Evolutionary conservation across 1,140 invertebrate genomes (phyloP).

Genomic region (Trichogramma pretiosum): DNA sequence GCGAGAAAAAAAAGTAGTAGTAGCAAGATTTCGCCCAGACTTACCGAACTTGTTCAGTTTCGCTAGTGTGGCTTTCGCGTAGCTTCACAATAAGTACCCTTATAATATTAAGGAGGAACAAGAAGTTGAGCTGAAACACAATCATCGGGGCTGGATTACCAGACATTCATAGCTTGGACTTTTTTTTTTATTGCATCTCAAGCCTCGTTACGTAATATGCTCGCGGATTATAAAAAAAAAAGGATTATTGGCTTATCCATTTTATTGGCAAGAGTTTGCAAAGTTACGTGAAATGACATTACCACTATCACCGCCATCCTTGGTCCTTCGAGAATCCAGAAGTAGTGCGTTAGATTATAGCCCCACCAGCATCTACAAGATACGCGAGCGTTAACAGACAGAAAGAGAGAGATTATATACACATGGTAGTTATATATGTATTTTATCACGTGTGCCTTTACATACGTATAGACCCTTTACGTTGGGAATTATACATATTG

Average conservation of each 20-base stretch:
- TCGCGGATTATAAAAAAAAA: no score
- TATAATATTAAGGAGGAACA: slow-evolving; percentile 78
- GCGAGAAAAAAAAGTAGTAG: slow-evolving; percentile 10
- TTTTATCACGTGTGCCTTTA: no score
- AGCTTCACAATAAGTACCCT: slow-evolving; percentile 76
- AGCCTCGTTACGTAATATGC: background rate
- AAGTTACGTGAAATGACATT: slow-evolving; percentile 29
- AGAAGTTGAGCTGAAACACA: slow-evolving; percentile 64
- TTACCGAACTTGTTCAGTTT: slow-evolving; percentile 73
- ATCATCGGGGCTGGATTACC: slow-evolving; percentile 1
- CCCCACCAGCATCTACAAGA: slow-evolving; percentile 73
- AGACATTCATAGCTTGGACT: no score
- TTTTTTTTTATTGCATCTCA: background rate
- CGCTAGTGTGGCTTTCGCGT: slow-evolving; percentile 64
- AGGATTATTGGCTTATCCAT: no score
- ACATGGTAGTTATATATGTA: no score
- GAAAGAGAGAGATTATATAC: no score
- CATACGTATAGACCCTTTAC: no score
- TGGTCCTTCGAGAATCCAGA: slow-evolving; percentile 83
- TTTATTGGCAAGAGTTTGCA: background rate
- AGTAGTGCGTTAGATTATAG: slow-evolving; percentile 70
- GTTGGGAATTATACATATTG: no score
- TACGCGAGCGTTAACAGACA: no score
- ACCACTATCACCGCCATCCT: slow-evolving; percentile 67
- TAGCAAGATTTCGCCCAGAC: slow-evolving; percentile 17